Percentiles rank a stretch among this genome's conserved stretches.
Conservation (phyloP, 2,797 vertebrate genomes). For the Pantherophis alleghaniensis region DNA sequence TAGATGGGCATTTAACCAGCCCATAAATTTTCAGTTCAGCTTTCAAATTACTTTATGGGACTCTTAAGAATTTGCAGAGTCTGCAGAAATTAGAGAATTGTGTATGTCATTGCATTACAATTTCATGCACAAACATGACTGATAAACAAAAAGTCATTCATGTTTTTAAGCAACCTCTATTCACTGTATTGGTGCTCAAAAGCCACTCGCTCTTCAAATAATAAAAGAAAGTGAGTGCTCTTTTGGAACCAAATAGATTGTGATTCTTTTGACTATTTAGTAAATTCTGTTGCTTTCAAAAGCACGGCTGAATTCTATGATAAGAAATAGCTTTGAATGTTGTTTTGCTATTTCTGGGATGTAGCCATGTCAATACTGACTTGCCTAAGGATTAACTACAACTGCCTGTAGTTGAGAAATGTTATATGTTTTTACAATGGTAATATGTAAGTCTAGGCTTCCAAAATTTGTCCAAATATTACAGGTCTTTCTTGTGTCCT, state of each 20-base stretch:
- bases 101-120: neutral
- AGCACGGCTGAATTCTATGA: constrained; percentile 32
- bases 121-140: neutral
- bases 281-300: neutral
- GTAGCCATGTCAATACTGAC: constrained; percentile 18
- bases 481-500: constrained; percentile 26
- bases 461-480: constrained; percentile 39
- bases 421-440: constrained; percentile 38
- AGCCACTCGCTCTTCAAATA: neutral
- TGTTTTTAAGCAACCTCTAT: neutral
- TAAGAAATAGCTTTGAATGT: constrained; percentile 47
- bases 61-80: neutral
- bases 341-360: neutral
- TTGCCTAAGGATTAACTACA: neutral
- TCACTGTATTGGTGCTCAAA: constrained; percentile 1
- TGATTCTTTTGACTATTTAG: neutral
- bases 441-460: constrained; percentile 24
- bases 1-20: neutral
- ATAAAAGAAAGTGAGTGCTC: neutral
- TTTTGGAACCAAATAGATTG: neutral
- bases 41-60: neutral
- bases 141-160: neutral
- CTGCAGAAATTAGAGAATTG: neutral
- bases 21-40: neutral
- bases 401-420: neutral